Percentiles rank a stretch among this genome's conserved stretches.
Conservation (phyloP, 2,113 vertebrate species). For the Vombatus ursinus region DNA sequence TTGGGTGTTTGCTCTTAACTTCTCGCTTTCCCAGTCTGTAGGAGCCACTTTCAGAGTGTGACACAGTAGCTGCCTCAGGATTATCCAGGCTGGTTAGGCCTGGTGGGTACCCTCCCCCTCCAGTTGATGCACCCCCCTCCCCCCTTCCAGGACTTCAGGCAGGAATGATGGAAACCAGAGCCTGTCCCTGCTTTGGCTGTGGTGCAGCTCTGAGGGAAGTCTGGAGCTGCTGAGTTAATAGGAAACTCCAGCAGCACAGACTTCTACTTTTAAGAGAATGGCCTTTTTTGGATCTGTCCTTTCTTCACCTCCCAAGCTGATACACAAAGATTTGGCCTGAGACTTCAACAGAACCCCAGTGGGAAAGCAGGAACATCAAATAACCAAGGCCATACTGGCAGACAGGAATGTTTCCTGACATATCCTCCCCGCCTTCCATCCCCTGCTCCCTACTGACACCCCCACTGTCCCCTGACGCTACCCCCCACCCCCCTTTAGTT, state of each 20-base stretch:
- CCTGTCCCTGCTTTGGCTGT: background rate
- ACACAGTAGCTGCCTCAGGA: conserved; percentile 26
- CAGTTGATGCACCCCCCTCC: background rate
- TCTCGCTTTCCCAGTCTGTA: background rate
- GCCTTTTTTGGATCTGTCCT: background rate
- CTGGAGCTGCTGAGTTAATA: background rate
- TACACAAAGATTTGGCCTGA: background rate
- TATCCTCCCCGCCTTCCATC: background rate
- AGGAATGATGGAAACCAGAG: background rate
- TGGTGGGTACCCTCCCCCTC: background rate
- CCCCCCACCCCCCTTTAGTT: rapidly evolving
- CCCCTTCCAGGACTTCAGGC: background rate
- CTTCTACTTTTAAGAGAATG: conserved; percentile 13
- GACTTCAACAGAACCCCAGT: background rate
- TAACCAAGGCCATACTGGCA: background rate
- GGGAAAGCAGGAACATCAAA: background rate
- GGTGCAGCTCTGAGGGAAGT: background rate
- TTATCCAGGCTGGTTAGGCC: background rate
- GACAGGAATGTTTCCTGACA: background rate
- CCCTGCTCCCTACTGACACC: too few relatives aligned
- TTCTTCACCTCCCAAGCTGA: background rate
- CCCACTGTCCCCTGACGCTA: background rate
- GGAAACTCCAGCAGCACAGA: background rate
- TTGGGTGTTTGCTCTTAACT: background rate
- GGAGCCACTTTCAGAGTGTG: background rate